Conservation (phyloP, 2,113 vertebrate genomes). For the Rhombomys opimus region DNA sequence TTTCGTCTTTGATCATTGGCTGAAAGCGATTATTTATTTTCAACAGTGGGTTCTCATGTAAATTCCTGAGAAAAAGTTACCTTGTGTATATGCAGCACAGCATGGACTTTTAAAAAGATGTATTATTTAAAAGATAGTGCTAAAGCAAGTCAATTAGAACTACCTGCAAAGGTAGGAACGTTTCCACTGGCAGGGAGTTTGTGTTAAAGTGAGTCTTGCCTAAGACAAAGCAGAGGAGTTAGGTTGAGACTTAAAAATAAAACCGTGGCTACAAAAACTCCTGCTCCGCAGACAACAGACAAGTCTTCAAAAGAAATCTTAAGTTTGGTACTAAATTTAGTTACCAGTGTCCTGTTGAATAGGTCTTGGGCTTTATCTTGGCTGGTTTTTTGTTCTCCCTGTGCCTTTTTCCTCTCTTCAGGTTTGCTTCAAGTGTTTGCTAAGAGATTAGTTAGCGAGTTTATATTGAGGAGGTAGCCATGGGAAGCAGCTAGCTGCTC, state of each 20-base stretch:
- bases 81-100: conserved; percentile 71
- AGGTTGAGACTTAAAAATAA: conserved; percentile 60
- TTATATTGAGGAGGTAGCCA: conserved; percentile 92
- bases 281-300: conserved; percentile 67
- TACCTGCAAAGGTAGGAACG: conserved; percentile 79
- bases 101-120: conserved; percentile 79
- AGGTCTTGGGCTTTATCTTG: conserved; percentile 62
- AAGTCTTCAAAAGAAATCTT: conserved; percentile 64
- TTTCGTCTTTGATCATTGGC: conserved; percentile 90
- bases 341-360: conserved; percentile 53
- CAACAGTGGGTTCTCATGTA: conserved; percentile 86
- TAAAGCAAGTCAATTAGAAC: conserved; percentile 79
- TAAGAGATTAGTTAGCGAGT: conserved; percentile 93
- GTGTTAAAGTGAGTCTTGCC: conserved; percentile 46
- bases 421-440: conserved; percentile 93
- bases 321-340: conserved; percentile 74
- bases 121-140: conserved; percentile 70
- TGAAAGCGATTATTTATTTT: conserved; percentile 87
- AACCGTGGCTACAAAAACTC: conserved; percentile 69
- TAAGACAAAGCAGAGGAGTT: conserved; percentile 72
- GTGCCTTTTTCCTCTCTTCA: conserved; percentile 86
- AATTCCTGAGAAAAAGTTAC: conserved; percentile 83
- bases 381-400: conserved; percentile 58
- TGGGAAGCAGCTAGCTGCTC: conserved; percentile 88
- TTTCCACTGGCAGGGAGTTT: conserved; percentile 59